phyloP scores from a whole-genome alignment of 2,113 vertebrate genomes.

The Macroglossus sobrinus region DNA sequence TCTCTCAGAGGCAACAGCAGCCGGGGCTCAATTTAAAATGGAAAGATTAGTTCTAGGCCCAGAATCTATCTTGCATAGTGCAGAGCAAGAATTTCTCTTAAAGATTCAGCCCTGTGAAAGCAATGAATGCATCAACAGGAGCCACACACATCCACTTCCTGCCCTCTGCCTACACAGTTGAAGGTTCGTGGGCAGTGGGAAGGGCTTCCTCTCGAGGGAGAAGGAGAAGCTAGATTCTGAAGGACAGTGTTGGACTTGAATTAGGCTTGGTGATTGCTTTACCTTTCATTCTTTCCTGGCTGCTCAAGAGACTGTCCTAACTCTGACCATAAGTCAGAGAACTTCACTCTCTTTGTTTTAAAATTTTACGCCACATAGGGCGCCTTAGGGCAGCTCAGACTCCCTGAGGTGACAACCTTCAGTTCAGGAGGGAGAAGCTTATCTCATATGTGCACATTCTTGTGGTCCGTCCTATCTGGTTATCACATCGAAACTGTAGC shows the following conservation, averaged over 20 bases:
- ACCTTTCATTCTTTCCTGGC: background rate
- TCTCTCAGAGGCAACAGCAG: background rate
- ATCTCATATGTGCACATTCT: constrained; percentile 3
- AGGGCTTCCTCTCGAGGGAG: background rate
- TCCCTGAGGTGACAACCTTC: background rate
- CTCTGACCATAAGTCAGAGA: background rate
- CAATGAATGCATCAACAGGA: rapidly evolving
- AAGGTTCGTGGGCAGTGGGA: background rate
- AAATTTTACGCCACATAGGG: background rate
- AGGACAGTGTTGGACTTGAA: background rate
- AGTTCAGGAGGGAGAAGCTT: background rate
- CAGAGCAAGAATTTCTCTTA: background rate
- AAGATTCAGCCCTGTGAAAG: background rate
- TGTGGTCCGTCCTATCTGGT: background rate
- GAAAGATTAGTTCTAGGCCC: background rate
- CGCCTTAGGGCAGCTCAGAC: background rate
- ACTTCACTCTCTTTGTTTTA: background rate
- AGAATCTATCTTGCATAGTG: background rate
- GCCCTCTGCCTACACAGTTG: background rate
- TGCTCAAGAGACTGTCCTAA: background rate
- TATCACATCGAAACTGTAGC: background rate
- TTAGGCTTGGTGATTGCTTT: background rate
- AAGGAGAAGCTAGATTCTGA: background rate
- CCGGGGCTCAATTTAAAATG: background rate
- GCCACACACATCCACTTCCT: background rate